A percentile compares a stretch with the other conserved stretches of the same genome.
Evolutionary conservation across 2,888 invertebrate species (phyloP).

Genomic region (Yponomeuta sedellus): DNA sequence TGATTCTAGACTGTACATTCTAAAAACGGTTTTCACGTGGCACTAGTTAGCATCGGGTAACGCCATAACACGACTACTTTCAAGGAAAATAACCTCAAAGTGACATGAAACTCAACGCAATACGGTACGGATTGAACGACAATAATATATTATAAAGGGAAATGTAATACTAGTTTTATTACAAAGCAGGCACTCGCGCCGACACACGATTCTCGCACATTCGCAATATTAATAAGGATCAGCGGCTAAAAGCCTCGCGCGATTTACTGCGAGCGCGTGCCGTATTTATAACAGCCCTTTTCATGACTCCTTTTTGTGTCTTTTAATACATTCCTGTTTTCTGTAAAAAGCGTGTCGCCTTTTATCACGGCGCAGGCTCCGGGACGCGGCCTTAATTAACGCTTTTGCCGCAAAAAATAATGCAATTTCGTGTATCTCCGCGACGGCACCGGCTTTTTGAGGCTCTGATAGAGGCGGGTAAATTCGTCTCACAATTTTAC

Average conservation of each 20-base stretch:
- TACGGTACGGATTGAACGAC: too few species aligned
- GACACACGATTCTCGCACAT: not conserved
- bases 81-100: too few species aligned
- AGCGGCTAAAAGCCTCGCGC: not conserved
- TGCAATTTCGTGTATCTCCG: conserved; percentile 9
- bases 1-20: too few species aligned
- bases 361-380: conserved; percentile 1
- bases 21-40: too few species aligned
- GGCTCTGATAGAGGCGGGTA: not conserved
- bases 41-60: too few species aligned
- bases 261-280: not conserved
- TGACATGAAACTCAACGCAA: too few species aligned
- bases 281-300: conserved; percentile 7
- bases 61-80: too few species aligned
- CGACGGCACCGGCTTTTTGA: not conserved
- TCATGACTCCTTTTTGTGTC: conserved; percentile 15
- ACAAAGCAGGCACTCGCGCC: not conserved
- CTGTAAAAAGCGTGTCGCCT: conserved; percentile 12
- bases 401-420: conserved; percentile 14
- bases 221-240: conserved; percentile 8
- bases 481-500: not conserved
- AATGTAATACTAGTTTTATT: too few species aligned
- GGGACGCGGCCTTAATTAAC: conserved; percentile 8
- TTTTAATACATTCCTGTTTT: conserved; percentile 10
- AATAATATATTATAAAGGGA: too few species aligned